Percentiles rank a stretch among this genome's conserved stretches.
These are phyloP conservation scores for Scaptodrosophila lebanonensis DNA, from an alignment of 1,140 invertebrate species.

Conservation along the genomic window DNA sequence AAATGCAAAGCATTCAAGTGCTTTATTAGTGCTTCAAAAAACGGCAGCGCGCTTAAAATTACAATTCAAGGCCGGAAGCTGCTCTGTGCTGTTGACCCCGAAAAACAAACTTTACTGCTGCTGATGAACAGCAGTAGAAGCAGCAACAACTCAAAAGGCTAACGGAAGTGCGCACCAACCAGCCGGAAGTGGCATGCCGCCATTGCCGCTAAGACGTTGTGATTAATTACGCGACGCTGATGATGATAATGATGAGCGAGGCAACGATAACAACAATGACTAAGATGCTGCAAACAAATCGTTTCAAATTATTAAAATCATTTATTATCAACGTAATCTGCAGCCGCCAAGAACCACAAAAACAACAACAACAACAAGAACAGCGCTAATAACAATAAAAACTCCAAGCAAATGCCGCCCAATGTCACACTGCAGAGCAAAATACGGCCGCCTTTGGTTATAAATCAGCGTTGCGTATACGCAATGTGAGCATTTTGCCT, in stretches of 20 bases:
- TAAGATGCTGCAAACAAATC: constrained; percentile 56
- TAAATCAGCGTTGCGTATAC: constrained; percentile 55
- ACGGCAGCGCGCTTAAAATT: constrained; percentile 19
- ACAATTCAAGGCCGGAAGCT: constrained; percentile 23
- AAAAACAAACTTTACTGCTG: no score
- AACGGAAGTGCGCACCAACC: constrained; percentile 17
- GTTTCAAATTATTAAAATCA: constrained; percentile 74
- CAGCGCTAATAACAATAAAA: not conserved
- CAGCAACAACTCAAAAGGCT: constrained; percentile 10
- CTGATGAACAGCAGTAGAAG: no score
- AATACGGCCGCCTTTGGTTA: constrained; percentile 40
- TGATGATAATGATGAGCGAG: constrained; percentile 59
- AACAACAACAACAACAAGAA: constrained; percentile 22
- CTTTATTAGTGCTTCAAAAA: constrained; percentile 11
- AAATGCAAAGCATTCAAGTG: constrained; percentile 14
- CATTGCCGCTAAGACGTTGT: constrained; percentile 53
- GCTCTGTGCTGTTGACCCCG: not conserved
- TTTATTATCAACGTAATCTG: constrained; percentile 69
- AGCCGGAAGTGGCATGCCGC: constrained; percentile 52
- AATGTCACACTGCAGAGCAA: constrained; percentile 25
- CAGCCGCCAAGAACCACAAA: constrained; percentile 43
- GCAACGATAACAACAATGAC: not conserved
- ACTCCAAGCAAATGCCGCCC: constrained; percentile 30
- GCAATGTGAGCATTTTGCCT: not conserved
- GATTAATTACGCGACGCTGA: constrained; percentile 58